Conservation (phyloP, 2,888 invertebrate species). For the Melieria omissa region DNA sequence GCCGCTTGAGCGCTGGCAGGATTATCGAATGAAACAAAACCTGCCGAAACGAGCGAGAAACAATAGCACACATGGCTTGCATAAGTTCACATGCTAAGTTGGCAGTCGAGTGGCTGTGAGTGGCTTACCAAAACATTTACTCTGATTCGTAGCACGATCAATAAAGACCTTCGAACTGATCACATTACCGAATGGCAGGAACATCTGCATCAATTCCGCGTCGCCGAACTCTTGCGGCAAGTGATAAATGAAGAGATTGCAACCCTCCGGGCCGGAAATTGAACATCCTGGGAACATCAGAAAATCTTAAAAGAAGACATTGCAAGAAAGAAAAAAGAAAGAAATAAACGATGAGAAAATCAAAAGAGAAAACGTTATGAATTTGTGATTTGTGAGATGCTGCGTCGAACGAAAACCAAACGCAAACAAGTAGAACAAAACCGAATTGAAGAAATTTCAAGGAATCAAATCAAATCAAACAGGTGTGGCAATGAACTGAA, state of each 20-base stretch:
- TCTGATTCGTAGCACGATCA: slow-evolving; percentile 99
- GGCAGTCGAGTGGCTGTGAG: not conserved
- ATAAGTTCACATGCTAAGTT: not conserved
- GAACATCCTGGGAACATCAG: slow-evolving; percentile 88
- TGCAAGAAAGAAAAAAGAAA: slow-evolving; percentile 51
- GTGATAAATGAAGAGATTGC: slow-evolving; percentile 99
- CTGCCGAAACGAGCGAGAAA: slow-evolving; percentile 68
- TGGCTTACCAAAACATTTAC: slow-evolving; percentile 98
- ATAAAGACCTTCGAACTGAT: slow-evolving; percentile 99
- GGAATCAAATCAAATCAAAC: slow-evolving; percentile 38
- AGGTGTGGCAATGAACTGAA: slow-evolving; percentile 10
- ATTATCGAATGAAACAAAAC: slow-evolving; percentile 99
- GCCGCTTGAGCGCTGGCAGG: slow-evolving; percentile 97
- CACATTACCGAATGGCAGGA: slow-evolving; percentile 98
- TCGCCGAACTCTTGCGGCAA: slow-evolving; percentile 99
- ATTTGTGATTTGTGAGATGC: slow-evolving; percentile 37
- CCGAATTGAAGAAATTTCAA: slow-evolving; percentile 10
- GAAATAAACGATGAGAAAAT: slow-evolving; percentile 40
- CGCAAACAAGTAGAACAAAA: slow-evolving; percentile 7
- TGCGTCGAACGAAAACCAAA: not conserved
- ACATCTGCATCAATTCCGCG: slow-evolving; percentile 99
- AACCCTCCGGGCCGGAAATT: slow-evolving; percentile 98
- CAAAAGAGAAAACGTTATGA: slow-evolving; percentile 34
- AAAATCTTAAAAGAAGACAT: slow-evolving; percentile 77
- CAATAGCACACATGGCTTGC: not conserved